Evolutionary conservation across 2,888 invertebrate genomes (phyloP).

Genomic region (Caenorhabditis panamensis): DNA sequence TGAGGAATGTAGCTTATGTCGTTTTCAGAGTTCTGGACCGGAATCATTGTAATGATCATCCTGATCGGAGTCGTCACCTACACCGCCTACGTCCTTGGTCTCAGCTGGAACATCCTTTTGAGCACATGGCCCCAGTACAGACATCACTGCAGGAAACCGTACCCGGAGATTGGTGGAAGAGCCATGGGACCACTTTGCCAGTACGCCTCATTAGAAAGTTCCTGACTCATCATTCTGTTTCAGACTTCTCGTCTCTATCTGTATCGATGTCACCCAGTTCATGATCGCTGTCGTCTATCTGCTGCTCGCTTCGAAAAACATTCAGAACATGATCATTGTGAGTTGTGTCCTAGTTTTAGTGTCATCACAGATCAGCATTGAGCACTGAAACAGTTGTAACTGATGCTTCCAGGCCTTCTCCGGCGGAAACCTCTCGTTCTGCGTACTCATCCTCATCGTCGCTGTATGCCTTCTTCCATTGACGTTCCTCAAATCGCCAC

Average conservation of each 20-base stretch:
- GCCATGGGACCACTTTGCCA: constrained; percentile 71
- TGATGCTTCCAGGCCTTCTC: constrained; percentile 66
- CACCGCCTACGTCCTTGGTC: constrained; percentile 78
- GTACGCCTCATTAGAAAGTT: constrained; percentile 43
- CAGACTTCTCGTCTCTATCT: constrained; percentile 73
- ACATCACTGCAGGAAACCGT: constrained; percentile 78
- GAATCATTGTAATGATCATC: constrained; percentile 69
- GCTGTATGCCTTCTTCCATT: constrained; percentile 76
- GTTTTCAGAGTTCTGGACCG: constrained; percentile 73
- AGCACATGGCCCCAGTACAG: constrained; percentile 77
- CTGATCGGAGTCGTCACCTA: constrained; percentile 73
- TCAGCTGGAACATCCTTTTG: constrained; percentile 77
- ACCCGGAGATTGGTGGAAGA: constrained; percentile 78
- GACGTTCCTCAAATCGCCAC: constrained; percentile 79
- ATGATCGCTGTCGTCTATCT: constrained; percentile 77
- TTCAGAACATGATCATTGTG: constrained; percentile 77
- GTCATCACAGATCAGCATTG: too few species aligned
- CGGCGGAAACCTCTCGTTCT: constrained; percentile 70
- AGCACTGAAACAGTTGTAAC: not conserved
- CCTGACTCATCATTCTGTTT: constrained; percentile 7
- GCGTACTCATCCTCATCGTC: constrained; percentile 75
- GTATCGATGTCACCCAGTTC: constrained; percentile 78
- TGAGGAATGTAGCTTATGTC: too few species aligned
- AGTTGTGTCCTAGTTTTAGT: not conserved
- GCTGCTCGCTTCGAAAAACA: constrained; percentile 78